Base-by-base conservation (phyloP, 2,888 invertebrate species). In the Priocnemis perturbator region DNA sequence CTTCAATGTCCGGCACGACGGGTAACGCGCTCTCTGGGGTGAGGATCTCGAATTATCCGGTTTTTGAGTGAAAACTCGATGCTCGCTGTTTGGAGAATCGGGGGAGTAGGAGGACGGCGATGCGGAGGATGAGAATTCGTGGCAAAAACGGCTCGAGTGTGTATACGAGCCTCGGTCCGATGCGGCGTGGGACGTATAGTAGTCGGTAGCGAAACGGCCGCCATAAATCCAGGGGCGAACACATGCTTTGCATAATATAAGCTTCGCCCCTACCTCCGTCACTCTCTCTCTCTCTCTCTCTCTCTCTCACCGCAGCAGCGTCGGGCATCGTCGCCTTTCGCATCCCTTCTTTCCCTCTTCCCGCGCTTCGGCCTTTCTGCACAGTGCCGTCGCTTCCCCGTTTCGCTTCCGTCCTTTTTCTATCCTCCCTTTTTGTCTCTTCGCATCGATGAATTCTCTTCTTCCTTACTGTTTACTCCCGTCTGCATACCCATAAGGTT, bases 191-290 rank as follows among this genome's bases (percentile, higher is more conserved):
- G 77, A 73, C 73, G 77, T 71, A 60, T 21, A 73, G 82, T 75
- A 80, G 82, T 82, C 73, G 84, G 81, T 82, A 77, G 82, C 82
- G 85, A 86, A 88, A 87, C 83, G 84, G 83, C 79, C 79, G 74
- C 84, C 83, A 87, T 88, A 87, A 88, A 88, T 88, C 83, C 78
- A 81, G 68, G 61, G 73, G 78, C 84, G 83, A 85, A 85, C 87
- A 86, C 86, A 88, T 86, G 87, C 85, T 87, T 87, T 86, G 86
- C 88, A 88, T 87, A 88, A 87, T 87, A 85, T 87, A 86, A 87
- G 85, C 85, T 85, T 77, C 81, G 81, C 73, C 81, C 78, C 78
- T 73, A 75, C 71, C 65, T 67, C 66, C 78, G 64, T 70, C 73
- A 74, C 73, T 58, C 78, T 77, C 73, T 71, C 67, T 62, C 67